Conservation (phyloP, 2,113 vertebrate genomes). For the Pollimyrus isidori region DNA sequence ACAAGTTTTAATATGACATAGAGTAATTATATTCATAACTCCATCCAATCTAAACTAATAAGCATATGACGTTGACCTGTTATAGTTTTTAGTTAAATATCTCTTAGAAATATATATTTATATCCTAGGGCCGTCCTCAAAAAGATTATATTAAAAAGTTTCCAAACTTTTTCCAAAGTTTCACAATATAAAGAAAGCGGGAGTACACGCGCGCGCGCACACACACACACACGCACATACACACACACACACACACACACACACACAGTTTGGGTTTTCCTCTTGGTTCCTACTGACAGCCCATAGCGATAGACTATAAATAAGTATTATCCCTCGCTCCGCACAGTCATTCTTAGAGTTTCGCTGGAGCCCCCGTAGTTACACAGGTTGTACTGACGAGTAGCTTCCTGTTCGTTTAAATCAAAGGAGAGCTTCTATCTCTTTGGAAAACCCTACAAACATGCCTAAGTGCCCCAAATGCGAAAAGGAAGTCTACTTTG, state of each 20-base stretch:
- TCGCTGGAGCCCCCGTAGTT: not conserved
- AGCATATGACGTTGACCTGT: not conserved
- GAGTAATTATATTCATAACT: not conserved
- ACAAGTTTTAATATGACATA: not conserved
- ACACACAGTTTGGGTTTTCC: not conserved
- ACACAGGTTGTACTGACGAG: not conserved
- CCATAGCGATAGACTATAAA: not conserved
- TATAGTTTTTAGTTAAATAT: not conserved
- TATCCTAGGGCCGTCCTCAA: not conserved
- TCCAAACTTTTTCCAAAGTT: not conserved
- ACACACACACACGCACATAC: not conserved
- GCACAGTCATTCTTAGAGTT: conserved; percentile 25
- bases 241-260: not conserved
- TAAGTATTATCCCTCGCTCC: not conserved
- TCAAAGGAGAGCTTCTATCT: conserved; percentile 21
- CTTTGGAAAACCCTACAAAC: conserved; percentile 30
- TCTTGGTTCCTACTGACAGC: not conserved
- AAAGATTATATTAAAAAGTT: not conserved
- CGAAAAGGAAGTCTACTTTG: conserved; percentile 91
- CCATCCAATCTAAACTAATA: not conserved
- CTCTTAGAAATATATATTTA: not conserved
- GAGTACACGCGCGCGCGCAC: not conserved
- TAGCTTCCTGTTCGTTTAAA: conserved; percentile 15
- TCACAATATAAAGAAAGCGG: not conserved
- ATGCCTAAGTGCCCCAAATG: conserved; percentile 97